Evolutionary conservation across 2,888 invertebrate genomes (phyloP), one percentile per base, ranked within the genome.

Genomic region (Metopia argyrocephala): DNA sequence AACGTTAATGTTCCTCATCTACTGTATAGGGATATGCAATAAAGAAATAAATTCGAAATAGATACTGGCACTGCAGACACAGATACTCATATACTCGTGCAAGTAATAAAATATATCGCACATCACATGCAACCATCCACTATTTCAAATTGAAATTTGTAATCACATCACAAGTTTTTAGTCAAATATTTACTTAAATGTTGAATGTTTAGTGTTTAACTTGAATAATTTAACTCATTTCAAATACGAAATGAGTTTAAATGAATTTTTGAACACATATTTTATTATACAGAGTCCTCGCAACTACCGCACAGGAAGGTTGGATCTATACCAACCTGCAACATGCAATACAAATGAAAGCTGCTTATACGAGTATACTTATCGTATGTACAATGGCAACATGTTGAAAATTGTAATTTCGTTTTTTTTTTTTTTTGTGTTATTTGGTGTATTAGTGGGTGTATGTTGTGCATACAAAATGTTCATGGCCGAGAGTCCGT

Each of bases 141-240:
- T 48, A 73, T 78, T 73, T 78, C 78, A 73, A 78, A 56, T 78
- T 78, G 66, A 66, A 78, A 73, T 70, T 78, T 78, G 71, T 78
- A 78, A 78, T 78, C 78, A 78, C 78, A 73, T 78, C 71, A 73
- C 71, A 78, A 78, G 78, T 68, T 78, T 73, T 66, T 73, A 73
- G 66, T 66, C 61, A 78, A 78, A 78, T 78, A 78, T 78, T 78
- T 78, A 73, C 78, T 78, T 73, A 78, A 78, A 78, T 78, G 78
- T 78, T 78, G 71, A 78, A 78, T 78, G 78, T 56, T 76, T 76
- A 69, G 69, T 76, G 76, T 76, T 78, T 73, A 78, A 78, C 73
- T 78, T 78, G 78, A 78, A 78, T 78, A 78, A 78, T 78, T 78
- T 71, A 78, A 66, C 78, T 78, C 78, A 73, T 78, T 78, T 73